Evolutionary conservation across 2,113 vertebrate species (phyloP), one percentile per base, ranked within the genome.

Genomic region (Tragulus kanchil): DNA sequence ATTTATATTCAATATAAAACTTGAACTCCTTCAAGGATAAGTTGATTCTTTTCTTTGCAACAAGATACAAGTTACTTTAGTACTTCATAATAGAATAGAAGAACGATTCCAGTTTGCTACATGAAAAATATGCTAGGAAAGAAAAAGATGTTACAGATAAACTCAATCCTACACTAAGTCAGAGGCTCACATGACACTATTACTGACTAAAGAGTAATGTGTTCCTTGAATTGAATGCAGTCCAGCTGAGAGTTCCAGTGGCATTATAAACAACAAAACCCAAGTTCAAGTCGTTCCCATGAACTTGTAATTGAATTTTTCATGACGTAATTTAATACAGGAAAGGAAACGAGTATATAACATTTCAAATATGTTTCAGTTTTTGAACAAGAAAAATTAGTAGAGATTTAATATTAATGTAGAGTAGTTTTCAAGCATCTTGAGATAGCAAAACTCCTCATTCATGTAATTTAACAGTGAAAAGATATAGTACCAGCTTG

Each of bases 1-100:
- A 85, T 97, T 96, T 64, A 95, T n/a, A 85, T 91, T 94, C 62
- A 86, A 42, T 82, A 81, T 50, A 71, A 86, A 94, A 96, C 77
- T n/a, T 88, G 48, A 50, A 79, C 71, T 96, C 50, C 50, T 96
- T 98, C 50, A 86, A 95, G 93, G 85, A 86, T 96, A 95, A 96
- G 95, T 95, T 96, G 95, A 94, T 97, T 98, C 98, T 97, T 65
- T 83, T 93, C 62, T 97, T 88, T 97, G 84, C 84, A 94, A 91
- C 84, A 93, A 93, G 92, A 95, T 58, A 90, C 54, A 96, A 88
- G 73, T 89, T 95, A 84, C 93, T 96, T 95, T 93, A 81, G 59
- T 94, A 95, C 69, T 97, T 92, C 71, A 83, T 90, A 90, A 71
- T 91, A 83, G 88, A 96, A 96, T 58, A 93, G 92, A 97, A 92